Evolutionary conservation across 2,797 vertebrate species (phyloP), one percentile per base, ranked within the genome.

Genomic region (Spatula clypeata): DNA sequence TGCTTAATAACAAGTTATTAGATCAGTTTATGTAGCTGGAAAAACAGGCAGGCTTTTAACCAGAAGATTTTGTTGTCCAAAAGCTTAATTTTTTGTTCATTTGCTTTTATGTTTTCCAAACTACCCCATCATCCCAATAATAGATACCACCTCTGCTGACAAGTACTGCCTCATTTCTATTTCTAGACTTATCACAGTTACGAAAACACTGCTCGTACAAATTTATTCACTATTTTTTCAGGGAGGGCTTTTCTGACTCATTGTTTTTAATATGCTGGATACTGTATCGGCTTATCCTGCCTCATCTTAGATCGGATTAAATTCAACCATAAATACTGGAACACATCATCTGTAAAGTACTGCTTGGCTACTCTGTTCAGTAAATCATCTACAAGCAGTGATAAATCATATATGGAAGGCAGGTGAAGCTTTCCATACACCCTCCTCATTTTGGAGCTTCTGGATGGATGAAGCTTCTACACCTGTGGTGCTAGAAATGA

Each of bases 151-250:
- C 62, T 84, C 79, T 86, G 72, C 34, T 88, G 94, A 71, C 23
- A 86, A 95, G 79, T 49, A 72, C 29, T 76, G 49, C n/a, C 26
- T 92, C 54, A 19, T 40, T 86, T 94, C 88, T 94, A 88, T 88
- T 94, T 93, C 76, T 84, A 92, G 51, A 81, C 36, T 5, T 31
- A 29, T 70, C 86, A 90, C 79, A 96, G 64, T 58, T 86, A 75
- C 36, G 88, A 72, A 93, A 96, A 72, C 58, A 94, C 45, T 79
- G 61, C 45, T 61, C 81, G 70, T 44, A 92, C 42, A 92, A 81
- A 92, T 94, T 79, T 93, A 88, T 88, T 93, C 94, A 72, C 73
- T 86, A 62, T n/a, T 77, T 90, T 95, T 73, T 90, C 51, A 79
- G 47, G 19, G 23, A 73, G 19, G 60, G 58, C 4, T 88, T 70